A percentile compares a stretch with the other conserved stretches of the same genome.
These are phyloP conservation scores for Macaria notata DNA, from an alignment of 2,888 invertebrate genomes.

Conservation along the genomic window DNA sequence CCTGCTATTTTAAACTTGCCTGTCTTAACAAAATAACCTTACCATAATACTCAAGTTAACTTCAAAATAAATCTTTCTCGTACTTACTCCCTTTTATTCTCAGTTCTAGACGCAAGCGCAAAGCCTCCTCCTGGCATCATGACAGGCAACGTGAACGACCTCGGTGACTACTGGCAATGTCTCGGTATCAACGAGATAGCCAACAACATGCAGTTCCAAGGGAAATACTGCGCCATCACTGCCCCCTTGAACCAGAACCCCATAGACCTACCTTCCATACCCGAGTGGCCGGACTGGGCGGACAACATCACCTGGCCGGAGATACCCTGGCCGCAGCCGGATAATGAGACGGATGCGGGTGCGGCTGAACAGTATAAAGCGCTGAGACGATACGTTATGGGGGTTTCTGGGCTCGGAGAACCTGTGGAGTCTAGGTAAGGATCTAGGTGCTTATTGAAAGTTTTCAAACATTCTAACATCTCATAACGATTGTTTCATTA, in stretches of 20 bases:
- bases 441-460: neutral
- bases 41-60: too few relatives aligned
- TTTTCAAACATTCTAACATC: too few relatives aligned
- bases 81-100: too few relatives aligned
- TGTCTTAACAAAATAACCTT: too few relatives aligned
- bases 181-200: constrained; percentile 42
- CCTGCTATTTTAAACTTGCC: too few relatives aligned
- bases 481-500: too few relatives aligned
- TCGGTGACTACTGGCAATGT: constrained; percentile 65
- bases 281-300: constrained; percentile 27
- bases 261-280: constrained; percentile 30
- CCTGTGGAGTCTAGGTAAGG: constrained; percentile 36
- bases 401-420: constrained; percentile 39
- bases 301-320: constrained; percentile 20
- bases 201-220: constrained; percentile 50
- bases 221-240: constrained; percentile 66
- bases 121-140: constrained; percentile 64
- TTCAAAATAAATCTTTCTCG: too few relatives aligned
- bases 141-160: constrained; percentile 58
- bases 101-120: constrained; percentile 71
- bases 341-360: constrained; percentile 19
- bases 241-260: constrained; percentile 42
- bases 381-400: constrained; percentile 36
- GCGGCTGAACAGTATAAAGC: constrained; percentile 21
- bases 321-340: constrained; percentile 26